phyloP scores from a whole-genome alignment of 2,113 vertebrate genomes.

The Leptobrachium leishanense region DNA sequence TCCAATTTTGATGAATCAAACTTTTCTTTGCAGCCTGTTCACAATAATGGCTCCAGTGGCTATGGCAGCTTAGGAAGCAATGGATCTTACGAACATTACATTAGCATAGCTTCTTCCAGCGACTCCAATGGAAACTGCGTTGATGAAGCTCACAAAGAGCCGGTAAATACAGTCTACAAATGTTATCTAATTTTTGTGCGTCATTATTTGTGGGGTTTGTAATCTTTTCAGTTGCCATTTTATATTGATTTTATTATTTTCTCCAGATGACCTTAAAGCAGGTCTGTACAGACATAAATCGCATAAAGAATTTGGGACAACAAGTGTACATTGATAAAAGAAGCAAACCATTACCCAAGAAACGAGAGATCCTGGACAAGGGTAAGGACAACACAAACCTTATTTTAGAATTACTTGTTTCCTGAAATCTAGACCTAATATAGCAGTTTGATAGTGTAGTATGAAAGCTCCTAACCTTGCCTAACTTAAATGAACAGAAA shows the following conservation, averaged over 20 bases:
- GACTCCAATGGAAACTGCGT: constrained; percentile 69
- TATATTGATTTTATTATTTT: neutral
- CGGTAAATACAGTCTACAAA: constrained; percentile 50
- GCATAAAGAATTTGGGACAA: constrained; percentile 77
- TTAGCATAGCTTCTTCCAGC: constrained; percentile 80
- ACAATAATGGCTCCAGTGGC: constrained; percentile 81
- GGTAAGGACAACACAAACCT: constrained; percentile 49
- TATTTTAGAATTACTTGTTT: too few species aligned
- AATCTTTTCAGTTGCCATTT: constrained; percentile 4
- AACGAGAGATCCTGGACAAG: neutral
- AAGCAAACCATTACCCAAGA: constrained; percentile 57
- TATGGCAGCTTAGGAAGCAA: constrained; percentile 85
- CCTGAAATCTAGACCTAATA: too few species aligned
- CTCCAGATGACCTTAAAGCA: constrained; percentile 77
- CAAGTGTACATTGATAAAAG: constrained; percentile 72
- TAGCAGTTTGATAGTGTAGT: too few species aligned
- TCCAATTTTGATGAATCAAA: too few species aligned
- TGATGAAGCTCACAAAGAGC: constrained; percentile 57
- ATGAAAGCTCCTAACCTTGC: too few species aligned
- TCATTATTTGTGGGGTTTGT: too few species aligned
- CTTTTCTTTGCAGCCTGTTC: constrained; percentile 71
- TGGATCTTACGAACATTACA: constrained; percentile 79
- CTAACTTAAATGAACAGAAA: too few species aligned
- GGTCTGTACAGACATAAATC: constrained; percentile 77
- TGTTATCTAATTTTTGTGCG: too few species aligned